Base-by-base conservation (phyloP, 2,113 vertebrate genomes). In the Macrotus californicus region DNA sequence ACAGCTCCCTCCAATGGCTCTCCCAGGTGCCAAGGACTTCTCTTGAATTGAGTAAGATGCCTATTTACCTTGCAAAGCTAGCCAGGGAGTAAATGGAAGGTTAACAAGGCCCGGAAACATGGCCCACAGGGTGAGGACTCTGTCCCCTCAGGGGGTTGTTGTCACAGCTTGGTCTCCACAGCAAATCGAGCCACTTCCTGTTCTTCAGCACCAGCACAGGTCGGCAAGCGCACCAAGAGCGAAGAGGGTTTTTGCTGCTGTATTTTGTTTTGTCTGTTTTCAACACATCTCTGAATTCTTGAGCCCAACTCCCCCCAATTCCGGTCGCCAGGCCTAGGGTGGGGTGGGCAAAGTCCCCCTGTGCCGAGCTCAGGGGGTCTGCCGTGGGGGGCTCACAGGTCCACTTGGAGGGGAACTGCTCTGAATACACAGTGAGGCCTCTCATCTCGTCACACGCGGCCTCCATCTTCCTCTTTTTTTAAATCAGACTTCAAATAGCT, bases 11-110 rank as follows among this genome's bases (percentile, higher is more conserved):
- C 48, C 43, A 22, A 72, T 19, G 46, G 48, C 46, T 79, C n/a
- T 67, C 24, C 22, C 43, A 41, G 36, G 56, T 26, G 50, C 14
- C 39, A n/a, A 52, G 82, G 67, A 56, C 48, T 84, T 77, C 34
- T 50, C 72, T 59, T n/a, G 24, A n/a, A 48, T 15, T 50, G 70
- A 79, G 70, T 18, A 2, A 56, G 52, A 7, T 64, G 6, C 22
- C 39, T 75, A 11, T 64, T 88, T 95, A 59, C 56, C 26, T 92
- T 84, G 29, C 61, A 50, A 85, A 83, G 52, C 12, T 72, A 79
- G 39, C 52, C 77, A 52, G 70, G 0, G 3, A 56, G 19, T 54
- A 41, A 21, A 34, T 4, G n/a, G 41, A 56, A 86, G 46, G 24
- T 31, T 11, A 56, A 7, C 52, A 31, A 43, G 52, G 64, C 26